Percentiles rank a stretch among this genome's conserved stretches.
phyloP scores from a whole-genome alignment of 1,140 invertebrate genomes.

The Orussus abietinus region DNA sequence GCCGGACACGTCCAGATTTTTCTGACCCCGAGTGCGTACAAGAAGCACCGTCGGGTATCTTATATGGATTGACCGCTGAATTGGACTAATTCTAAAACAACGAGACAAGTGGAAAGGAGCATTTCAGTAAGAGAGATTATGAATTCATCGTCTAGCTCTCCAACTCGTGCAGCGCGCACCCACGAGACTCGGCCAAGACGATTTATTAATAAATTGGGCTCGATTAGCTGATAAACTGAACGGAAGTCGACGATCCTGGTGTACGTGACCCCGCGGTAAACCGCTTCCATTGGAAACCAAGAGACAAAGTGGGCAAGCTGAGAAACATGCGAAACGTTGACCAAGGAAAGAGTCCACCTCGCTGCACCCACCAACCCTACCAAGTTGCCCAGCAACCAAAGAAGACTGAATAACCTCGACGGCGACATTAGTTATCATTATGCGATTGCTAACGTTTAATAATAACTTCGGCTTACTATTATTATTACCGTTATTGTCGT shows the following conservation, averaged over 20 bases:
- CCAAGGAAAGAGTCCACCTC: conserved; percentile 4
- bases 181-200: conserved; percentile 23
- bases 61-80: no score
- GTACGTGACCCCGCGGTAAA: conserved; percentile 8
- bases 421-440: conserved; percentile 45
- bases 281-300: neutral
- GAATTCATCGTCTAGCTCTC: no score
- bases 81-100: no score
- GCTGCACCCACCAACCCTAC: conserved; percentile 32
- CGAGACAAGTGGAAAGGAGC: no score
- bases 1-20: no score
- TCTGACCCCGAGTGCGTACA: no score
- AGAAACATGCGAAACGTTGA: neutral
- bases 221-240: conserved; percentile 37
- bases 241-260: conserved; percentile 31
- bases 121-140: no score
- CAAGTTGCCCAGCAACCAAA: conserved; percentile 51
- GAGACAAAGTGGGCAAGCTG: neutral
- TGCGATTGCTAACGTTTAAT: conserved; percentile 31
- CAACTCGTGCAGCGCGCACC: conserved; percentile 10
- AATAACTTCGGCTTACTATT: conserved; percentile 23
- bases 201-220: conserved; percentile 46
- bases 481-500: conserved; percentile 11
- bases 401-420: conserved; percentile 52
- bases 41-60: no score